Evolutionary conservation across 2,888 invertebrate genomes (phyloP).

Genomic region (Ophonus ardosiacus): DNA sequence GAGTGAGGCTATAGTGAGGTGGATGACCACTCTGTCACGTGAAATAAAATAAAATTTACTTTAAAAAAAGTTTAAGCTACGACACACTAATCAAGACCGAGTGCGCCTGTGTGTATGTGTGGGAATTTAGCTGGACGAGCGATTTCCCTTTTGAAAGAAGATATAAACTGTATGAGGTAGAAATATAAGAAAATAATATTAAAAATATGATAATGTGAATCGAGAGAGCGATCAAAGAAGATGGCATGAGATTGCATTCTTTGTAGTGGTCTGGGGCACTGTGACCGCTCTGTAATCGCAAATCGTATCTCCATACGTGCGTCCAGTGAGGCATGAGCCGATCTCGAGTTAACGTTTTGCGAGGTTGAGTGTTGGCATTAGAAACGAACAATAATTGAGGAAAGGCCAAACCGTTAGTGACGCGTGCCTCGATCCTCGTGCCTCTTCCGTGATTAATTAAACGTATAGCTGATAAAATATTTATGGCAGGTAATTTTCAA

Average conservation of each 20-base stretch:
- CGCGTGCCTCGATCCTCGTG: not conserved
- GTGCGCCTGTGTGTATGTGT: no score
- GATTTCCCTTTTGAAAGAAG: no score
- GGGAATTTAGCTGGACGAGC: no score
- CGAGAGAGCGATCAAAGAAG: slow-evolving; percentile 16
- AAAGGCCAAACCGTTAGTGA: not conserved
- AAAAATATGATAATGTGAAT: slow-evolving; percentile 43
- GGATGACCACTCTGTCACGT: no score
- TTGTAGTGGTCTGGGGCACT: slow-evolving; percentile 11
- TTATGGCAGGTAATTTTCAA: slow-evolving; percentile 49
- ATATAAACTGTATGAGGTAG: not conserved
- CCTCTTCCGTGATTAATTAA: slow-evolving; percentile 34
- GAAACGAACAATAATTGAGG: slow-evolving; percentile 13
- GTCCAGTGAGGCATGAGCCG: slow-evolving; percentile 12
- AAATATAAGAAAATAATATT: slow-evolving; percentile 30
- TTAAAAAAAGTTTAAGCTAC: no score
- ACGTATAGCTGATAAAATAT: slow-evolving; percentile 45
- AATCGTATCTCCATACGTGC: slow-evolving; percentile 8
- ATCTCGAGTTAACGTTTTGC: not conserved
- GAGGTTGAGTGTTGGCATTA: not conserved
- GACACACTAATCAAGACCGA: no score
- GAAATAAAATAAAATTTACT: no score
- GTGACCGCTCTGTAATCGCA: slow-evolving; percentile 24
- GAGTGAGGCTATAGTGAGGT: no score
- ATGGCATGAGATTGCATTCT: slow-evolving; percentile 5